These are phyloP conservation scores for Ephydatia muelleri DNA, from an alignment of 37 sponge, comb jelly and placozoan species.

Conservation along the genomic window DNA sequence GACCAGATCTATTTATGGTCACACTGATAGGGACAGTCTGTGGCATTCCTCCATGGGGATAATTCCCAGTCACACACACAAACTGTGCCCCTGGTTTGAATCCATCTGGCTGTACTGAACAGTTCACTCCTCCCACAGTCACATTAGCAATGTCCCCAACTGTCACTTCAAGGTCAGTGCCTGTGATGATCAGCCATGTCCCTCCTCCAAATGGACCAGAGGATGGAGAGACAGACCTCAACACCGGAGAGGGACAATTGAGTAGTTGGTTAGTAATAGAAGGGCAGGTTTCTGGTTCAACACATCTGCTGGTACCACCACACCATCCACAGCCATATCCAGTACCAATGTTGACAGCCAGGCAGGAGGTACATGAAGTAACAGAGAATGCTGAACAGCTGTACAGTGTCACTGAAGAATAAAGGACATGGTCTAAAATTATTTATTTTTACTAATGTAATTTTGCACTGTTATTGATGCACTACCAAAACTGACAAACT, in stretches of 20 bases:
- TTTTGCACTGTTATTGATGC: too few species aligned
- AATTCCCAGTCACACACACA: constrained; percentile 27
- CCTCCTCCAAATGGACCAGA: constrained; percentile 80
- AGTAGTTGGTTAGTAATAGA: neutral
- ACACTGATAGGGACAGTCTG: neutral
- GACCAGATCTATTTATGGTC: neutral
- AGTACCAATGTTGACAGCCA: neutral
- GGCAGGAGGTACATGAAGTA: neutral
- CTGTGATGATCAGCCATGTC: constrained; percentile 73
- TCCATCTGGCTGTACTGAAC: constrained; percentile 16
- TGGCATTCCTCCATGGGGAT: neutral
- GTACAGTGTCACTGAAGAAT: neutral
- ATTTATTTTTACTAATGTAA: too few species aligned
- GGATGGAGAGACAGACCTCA: constrained; percentile 45
- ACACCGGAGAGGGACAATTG: constrained; percentile 43
- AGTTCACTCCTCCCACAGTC: constrained; percentile 31
- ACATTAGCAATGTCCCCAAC: constrained; percentile 49
- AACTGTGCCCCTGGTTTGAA: constrained; percentile 38
- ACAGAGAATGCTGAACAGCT: neutral
- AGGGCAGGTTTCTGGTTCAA: neutral
- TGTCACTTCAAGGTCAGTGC: constrained; percentile 71
- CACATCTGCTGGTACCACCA: neutral
- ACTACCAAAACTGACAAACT: too few species aligned
- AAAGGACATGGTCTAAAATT: too few species aligned
- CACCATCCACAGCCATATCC: neutral